Conservation (phyloP, 2,797 vertebrate genomes). For the Gymnothorax reevesii region DNA sequence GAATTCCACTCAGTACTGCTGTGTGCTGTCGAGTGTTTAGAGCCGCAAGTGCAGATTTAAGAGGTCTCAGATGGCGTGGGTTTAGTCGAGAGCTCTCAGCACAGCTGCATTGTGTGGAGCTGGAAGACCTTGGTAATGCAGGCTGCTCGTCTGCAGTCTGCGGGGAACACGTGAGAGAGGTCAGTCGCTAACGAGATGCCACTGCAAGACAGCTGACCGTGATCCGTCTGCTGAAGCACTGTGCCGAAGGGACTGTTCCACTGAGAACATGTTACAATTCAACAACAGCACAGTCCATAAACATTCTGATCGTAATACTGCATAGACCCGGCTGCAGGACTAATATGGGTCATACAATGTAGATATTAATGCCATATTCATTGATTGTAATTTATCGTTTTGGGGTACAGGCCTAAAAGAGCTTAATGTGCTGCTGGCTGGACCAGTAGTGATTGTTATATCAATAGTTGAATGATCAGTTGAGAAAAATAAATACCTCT, state of each 20-base stretch:
- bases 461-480: too few species aligned
- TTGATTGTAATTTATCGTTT: too few species aligned
- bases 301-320: too few species aligned
- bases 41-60: conserved; percentile 9
- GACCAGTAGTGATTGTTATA: too few species aligned
- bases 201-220: background rate
- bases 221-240: background rate
- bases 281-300: too few species aligned
- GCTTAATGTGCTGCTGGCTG: too few species aligned
- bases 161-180: background rate
- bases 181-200: background rate
- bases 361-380: too few species aligned
- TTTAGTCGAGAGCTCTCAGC: background rate
- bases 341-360: too few species aligned
- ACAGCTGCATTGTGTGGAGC: too few species aligned
- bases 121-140: background rate
- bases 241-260: background rate
- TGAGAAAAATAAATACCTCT: too few species aligned
- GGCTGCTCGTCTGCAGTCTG: background rate
- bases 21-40: background rate
- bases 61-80: background rate
- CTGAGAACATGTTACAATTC: background rate
- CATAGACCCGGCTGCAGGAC: too few species aligned
- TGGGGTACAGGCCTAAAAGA: too few species aligned
- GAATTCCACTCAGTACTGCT: background rate